phyloP scores from a whole-genome alignment of 2,888 invertebrate genomes.

The Agonopterix heracliana region DNA sequence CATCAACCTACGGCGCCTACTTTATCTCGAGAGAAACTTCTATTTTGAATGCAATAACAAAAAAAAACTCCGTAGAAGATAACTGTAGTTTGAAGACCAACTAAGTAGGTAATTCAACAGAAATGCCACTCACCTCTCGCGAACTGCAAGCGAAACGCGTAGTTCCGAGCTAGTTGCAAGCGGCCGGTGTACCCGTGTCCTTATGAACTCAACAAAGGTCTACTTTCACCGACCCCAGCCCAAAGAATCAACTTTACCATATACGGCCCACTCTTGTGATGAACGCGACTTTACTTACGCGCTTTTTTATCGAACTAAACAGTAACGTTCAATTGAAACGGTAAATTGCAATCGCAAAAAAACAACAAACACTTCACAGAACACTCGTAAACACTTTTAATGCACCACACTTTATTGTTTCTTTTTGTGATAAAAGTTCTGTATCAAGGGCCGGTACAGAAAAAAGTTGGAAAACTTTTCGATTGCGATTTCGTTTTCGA shows the following conservation, averaged over 20 bases:
- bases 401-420: slow-evolving; percentile 54
- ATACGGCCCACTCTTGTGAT: slow-evolving; percentile 60
- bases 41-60: slow-evolving; percentile 32
- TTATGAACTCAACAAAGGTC: slow-evolving; percentile 69
- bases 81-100: slow-evolving; percentile 51
- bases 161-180: slow-evolving; percentile 59
- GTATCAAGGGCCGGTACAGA: slow-evolving; percentile 43
- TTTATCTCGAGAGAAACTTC: slow-evolving; percentile 29
- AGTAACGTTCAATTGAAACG: slow-evolving; percentile 71
- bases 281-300: slow-evolving; percentile 55
- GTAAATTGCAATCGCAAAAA: slow-evolving; percentile 60
- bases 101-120: slow-evolving; percentile 50
- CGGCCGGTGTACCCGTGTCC: slow-evolving; percentile 48
- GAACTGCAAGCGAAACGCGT: slow-evolving; percentile 62
- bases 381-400: slow-evolving; percentile 43
- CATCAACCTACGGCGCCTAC: slow-evolving; percentile 16
- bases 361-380: slow-evolving; percentile 51
- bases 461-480: slow-evolving; percentile 68
- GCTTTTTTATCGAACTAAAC: slow-evolving; percentile 65
- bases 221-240: slow-evolving; percentile 69
- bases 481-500: slow-evolving; percentile 41
- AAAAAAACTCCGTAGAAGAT: slow-evolving; percentile 31
- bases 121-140: slow-evolving; percentile 63
- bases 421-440: slow-evolving; percentile 32
- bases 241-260: slow-evolving; percentile 60